These are phyloP conservation scores for Accipiter cooperii DNA, from an alignment of 2,113 vertebrate genomes.

Conservation along the genomic window DNA sequence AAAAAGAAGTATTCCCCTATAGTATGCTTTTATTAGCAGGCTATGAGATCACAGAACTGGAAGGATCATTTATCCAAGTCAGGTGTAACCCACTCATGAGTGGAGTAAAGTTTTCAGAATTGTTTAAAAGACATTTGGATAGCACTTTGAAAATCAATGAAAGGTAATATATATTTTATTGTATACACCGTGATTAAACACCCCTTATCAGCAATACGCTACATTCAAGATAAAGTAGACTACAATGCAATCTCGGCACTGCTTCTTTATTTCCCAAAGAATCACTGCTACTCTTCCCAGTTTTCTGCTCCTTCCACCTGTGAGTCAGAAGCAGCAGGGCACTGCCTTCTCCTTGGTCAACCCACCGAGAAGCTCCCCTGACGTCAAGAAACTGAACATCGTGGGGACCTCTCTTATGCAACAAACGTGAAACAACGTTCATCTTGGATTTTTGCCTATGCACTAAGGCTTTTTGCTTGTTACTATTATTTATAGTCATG, in stretches of 20 bases:
- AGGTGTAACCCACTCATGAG: background rate
- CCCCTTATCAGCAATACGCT: fast-evolving
- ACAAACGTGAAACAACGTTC: background rate
- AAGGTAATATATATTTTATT: background rate
- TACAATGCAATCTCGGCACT: background rate
- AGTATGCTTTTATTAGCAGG: background rate
- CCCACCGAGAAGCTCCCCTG: background rate
- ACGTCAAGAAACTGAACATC: too few species aligned
- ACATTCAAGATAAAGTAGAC: background rate
- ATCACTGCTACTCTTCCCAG: background rate
- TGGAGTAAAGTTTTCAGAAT: background rate
- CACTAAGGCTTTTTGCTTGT: background rate
- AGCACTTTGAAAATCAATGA: background rate
- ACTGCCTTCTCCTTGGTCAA: background rate
- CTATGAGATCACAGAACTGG: background rate
- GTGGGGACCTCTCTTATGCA: background rate
- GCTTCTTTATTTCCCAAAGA: background rate
- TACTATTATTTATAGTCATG: background rate
- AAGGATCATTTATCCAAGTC: background rate
- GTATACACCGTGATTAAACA: fast-evolving
- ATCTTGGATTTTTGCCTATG: background rate
- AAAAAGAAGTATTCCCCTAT: fast-evolving
- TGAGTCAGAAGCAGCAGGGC: background rate
- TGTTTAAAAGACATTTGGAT: background rate
- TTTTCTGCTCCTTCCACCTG: background rate